Evolutionary conservation across 2,797 vertebrate species (phyloP), one percentile per base, ranked within the genome.

Genomic region (Bryconaethiops microstoma): DNA sequence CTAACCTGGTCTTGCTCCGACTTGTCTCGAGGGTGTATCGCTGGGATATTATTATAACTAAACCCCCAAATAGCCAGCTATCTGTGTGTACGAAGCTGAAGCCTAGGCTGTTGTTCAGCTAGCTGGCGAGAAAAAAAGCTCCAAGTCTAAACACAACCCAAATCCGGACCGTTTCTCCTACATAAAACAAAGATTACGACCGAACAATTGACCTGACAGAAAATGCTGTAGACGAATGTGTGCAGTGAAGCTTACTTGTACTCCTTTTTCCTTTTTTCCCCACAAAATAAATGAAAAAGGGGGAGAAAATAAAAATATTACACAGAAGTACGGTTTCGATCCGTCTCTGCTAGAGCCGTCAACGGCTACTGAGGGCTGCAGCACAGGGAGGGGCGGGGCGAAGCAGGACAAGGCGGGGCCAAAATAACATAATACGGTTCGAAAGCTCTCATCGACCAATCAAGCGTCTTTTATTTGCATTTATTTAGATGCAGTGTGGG

Each of bases 1-100:
- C 94, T 93, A 89, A 95, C 94, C 94, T 95, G 94, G 91, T 93
- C 93, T 92, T 91, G 90, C 94, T 92, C 93, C 92, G 93, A 94
- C 93, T 94, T 89, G 94, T 94, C 93, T 94, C 93, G 93, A 94
- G 91, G 93, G 92, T 93, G 91, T 91, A 92, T 92, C 90, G 91
- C 88, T 89, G 93, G 92, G 86, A 62, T 63, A 70, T 83, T 86
- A 88, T 92, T 90, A 82, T 79, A 55, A 91, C 89, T 80, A 82
- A 29, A 29, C 29, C 29, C 3, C 3, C 29, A 29, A 29, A 29
- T 86, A 72, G 69, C 70, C 70, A 65, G 69, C 69, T 52, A 63
- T 55, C 14, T 87, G 88, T 76, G 68, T 88, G 88, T 70, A 76
- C 78, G 78, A 76, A 3, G 79, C 77, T 77, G 80, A 48, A 78